Conservation (phyloP, 2,113 vertebrate species). For the Nothocercus nigrocapillus region DNA sequence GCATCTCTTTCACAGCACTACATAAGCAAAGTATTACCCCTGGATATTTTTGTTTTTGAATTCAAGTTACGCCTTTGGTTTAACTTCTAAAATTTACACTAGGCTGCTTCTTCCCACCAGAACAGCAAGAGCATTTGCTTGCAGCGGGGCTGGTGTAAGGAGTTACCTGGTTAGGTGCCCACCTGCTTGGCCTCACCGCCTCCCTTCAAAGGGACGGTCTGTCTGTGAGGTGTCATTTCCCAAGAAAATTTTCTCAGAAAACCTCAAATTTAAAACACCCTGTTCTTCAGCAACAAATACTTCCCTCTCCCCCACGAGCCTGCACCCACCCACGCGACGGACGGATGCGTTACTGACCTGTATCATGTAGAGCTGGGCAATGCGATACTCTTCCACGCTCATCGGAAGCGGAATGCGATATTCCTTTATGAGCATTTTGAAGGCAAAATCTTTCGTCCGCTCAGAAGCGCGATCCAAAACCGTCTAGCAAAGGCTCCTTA, state of each 20-base stretch:
- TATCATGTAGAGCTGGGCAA: conserved; percentile 98
- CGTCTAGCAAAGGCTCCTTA: conserved; percentile 72
- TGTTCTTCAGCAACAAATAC: not conserved
- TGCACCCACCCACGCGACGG: too few species aligned
- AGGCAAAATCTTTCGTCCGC: conserved; percentile 48
- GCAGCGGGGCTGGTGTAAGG: not conserved
- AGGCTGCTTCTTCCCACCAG: not conserved
- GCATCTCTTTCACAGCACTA: not conserved
- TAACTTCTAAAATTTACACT: not conserved
- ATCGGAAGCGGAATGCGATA: conserved; percentile 96
- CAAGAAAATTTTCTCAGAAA: not conserved
- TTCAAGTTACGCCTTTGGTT: not conserved
- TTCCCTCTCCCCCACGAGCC: too few species aligned
- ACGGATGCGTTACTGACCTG: conserved; percentile 80
- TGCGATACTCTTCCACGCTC: conserved; percentile 98
- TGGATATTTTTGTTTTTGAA: not conserved
- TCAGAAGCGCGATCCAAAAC: conserved; percentile 70
- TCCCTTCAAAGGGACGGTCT: not conserved
- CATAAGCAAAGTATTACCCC: not conserved
- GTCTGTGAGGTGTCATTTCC: rapidly evolving
- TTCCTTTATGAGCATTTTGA: conserved; percentile 97
- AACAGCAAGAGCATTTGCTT: not conserved
- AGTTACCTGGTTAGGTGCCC: not conserved
- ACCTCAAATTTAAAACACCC: rapidly evolving
- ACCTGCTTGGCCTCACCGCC: not conserved